phyloP scores from a whole-genome alignment of 2,888 invertebrate genomes.

The Pomacea canaliculata region DNA sequence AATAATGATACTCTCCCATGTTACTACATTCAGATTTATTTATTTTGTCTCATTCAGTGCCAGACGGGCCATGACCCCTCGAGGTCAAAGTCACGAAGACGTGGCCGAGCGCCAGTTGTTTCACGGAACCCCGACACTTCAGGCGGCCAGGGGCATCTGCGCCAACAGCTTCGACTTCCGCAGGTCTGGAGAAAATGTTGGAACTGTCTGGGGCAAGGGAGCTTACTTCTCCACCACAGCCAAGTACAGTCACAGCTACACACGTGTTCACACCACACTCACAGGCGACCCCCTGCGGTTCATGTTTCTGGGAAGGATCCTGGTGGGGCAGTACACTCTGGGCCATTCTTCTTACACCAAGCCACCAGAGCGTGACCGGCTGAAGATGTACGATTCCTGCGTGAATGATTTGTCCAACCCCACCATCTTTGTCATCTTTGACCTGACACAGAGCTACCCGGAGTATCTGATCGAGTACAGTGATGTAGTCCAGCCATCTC shows the following conservation, averaged over 20 bases:
- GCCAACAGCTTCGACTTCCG: slow-evolving; percentile 51
- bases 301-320: slow-evolving; percentile 17
- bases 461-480: slow-evolving; percentile 15
- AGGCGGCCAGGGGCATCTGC: slow-evolving; percentile 47
- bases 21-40: too few relatives aligned
- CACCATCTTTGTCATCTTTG: slow-evolving; percentile 20
- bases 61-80: slow-evolving; percentile 11
- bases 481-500: too few relatives aligned
- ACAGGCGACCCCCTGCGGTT: background rate
- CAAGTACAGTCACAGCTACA: slow-evolving; percentile 58
- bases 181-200: slow-evolving; percentile 44
- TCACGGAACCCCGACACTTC: slow-evolving; percentile 41
- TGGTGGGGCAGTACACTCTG: slow-evolving; percentile 8
- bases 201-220: slow-evolving; percentile 50
- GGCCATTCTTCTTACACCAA: slow-evolving; percentile 4
- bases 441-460: slow-evolving; percentile 17
- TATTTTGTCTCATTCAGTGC: background rate
- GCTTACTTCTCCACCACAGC: slow-evolving; percentile 57
- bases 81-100: slow-evolving; percentile 11
- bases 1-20: too few relatives aligned
- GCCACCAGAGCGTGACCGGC: slow-evolving; percentile 8
- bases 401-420: slow-evolving; percentile 9
- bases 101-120: slow-evolving; percentile 53
- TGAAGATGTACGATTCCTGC: slow-evolving; percentile 15
- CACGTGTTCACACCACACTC: slow-evolving; percentile 7